Evolutionary conservation across 2,888 invertebrate species (phyloP), one percentile per base, ranked within the genome.

Genomic region (Meganola albula): DNA sequence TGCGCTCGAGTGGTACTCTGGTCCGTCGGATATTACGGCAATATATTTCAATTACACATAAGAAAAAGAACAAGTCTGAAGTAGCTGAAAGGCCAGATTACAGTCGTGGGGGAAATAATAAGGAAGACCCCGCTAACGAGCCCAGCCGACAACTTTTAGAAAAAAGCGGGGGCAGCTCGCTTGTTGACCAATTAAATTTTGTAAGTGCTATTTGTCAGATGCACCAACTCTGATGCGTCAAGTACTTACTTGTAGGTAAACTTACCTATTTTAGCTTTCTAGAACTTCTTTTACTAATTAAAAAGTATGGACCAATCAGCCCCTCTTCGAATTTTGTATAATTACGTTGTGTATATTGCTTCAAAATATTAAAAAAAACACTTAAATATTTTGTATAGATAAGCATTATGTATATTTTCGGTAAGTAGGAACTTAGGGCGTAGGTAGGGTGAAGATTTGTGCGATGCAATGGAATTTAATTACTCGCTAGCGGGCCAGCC

Each of bases 31-130:
- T 84, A 85, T 84, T 84, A 82, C 76, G 74, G 82, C 82, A 85
- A 85, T 85, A 83, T 83, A 85, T 85, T 83, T 85, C 84, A 85
- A 85, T 85, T 85, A 85, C 84, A 83, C 74, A 76, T 80, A 80
- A 83, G 84, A 84, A 84, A 84, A 84, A 85, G 83, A 82, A 76
- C 83, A 80, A 85, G 83, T 82, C 80, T 80, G 75, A 79, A 83
- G 83, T 80, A 78, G 82, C 82, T 78, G 80, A 80, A 74, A 79
- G 75, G 77, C 74, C 78, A 82, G 80, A 82, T 84, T 82, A 78
- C 79, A 77, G 77, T 71, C 75, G 68, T 53, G 69, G 61, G 67
- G 71, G 70, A 82, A 79, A 82, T 78, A 82, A 79, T 79, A 83
- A 82, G 76, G 73, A 74, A 73, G 69, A 59, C 63, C 66, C 63